Evolutionary conservation across 1,140 invertebrate species (phyloP).

Genomic region (Zaprionus taronus): DNA sequence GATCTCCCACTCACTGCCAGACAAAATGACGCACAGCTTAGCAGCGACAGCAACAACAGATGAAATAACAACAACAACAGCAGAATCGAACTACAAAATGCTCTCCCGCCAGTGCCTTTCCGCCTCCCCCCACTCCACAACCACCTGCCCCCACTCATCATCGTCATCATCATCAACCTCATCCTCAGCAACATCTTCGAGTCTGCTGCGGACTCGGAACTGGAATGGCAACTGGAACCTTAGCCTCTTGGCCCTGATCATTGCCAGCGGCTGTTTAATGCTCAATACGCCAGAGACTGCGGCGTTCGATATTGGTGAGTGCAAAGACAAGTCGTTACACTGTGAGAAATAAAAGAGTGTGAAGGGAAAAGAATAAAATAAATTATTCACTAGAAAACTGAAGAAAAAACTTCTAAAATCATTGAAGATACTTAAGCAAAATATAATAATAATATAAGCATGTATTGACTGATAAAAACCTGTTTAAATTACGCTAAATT

Average conservation of each 20-base stretch:
- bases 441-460: too few relatives aligned
- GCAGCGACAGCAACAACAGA: conserved; percentile 16
- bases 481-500: background rate
- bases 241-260: conserved; percentile 65
- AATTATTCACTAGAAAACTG: background rate
- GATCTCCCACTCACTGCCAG: conserved; percentile 66
- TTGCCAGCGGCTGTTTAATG: conserved; percentile 68
- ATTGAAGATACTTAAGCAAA: background rate
- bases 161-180: conserved; percentile 23
- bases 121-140: conserved; percentile 38
- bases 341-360: background rate
- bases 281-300: conserved; percentile 63
- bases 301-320: conserved; percentile 82
- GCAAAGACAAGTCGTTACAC: conserved; percentile 16
- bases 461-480: background rate
- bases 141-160: conserved; percentile 35
- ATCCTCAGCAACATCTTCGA: conserved; percentile 12
- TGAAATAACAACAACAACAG: conserved; percentile 14
- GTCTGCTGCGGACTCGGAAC: conserved; percentile 30
- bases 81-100: conserved; percentile 49
- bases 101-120: conserved; percentile 84
- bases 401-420: background rate
- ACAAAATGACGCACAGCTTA: conserved; percentile 55
- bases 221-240: conserved; percentile 57
- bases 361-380: background rate